Percentiles rank a stretch among this genome's conserved stretches.
Evolutionary conservation across 2,797 vertebrate species (phyloP).

Genomic region (Falco naumanni): DNA sequence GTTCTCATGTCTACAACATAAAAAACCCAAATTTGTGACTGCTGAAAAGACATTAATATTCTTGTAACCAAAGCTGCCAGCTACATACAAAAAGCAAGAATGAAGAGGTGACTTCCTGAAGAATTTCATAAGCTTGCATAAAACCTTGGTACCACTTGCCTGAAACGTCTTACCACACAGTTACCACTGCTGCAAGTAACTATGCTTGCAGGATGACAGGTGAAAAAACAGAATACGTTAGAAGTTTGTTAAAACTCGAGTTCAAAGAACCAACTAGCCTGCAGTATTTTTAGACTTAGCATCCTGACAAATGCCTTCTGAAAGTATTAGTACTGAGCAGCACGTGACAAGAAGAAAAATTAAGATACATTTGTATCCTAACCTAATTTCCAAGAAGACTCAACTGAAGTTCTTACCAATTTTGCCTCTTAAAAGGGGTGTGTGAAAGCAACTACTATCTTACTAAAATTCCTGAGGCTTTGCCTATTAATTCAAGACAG

Average conservation of each 20-base stretch:
- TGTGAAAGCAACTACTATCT: not conserved
- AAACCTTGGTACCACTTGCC: not conserved
- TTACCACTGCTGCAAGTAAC: not conserved
- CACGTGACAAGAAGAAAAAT: not conserved
- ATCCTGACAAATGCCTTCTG: not conserved
- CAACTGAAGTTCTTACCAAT: not conserved
- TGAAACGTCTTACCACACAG: not conserved
- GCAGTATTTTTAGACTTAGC: not conserved
- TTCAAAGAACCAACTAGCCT: not conserved
- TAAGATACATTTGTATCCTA: not conserved
- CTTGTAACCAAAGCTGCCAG: conserved; percentile 25
- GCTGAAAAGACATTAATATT: not conserved
- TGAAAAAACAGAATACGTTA: not conserved
- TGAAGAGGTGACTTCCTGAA: not conserved
- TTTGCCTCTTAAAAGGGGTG: not conserved
- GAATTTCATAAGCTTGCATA: not conserved
- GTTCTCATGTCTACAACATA: conserved; percentile 26
- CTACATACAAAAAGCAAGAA: not conserved
- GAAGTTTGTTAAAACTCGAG: not conserved
- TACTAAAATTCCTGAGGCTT: not conserved
- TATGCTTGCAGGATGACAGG: not conserved
- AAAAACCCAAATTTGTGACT: not conserved
- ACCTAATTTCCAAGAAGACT: not conserved
- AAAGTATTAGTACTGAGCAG: not conserved
- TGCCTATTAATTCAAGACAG: not conserved